A percentile compares a stretch with the other conserved stretches of the same genome.
These are phyloP conservation scores for Sogatella furcifera DNA, from an alignment of 1,140 invertebrate species.

Conservation along the genomic window DNA sequence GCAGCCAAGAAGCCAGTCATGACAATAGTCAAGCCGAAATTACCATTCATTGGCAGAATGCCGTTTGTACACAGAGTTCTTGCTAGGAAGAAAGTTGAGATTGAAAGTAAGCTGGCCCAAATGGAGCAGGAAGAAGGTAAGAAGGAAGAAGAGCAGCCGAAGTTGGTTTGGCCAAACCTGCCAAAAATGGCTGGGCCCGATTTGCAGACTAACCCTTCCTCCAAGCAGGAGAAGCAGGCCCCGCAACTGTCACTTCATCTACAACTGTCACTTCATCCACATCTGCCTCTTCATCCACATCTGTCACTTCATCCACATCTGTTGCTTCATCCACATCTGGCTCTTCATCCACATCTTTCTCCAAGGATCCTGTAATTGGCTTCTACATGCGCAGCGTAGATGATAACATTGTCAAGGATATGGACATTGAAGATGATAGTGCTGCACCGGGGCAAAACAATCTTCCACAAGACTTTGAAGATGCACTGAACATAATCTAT, in stretches of 20 bases:
- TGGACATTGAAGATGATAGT: constrained; percentile 2
- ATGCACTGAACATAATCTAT: not conserved
- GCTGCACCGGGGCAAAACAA: not conserved
- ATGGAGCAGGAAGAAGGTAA: not conserved
- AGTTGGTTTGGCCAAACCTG: constrained; percentile 4
- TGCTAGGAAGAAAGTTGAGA: not conserved
- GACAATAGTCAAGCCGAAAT: not conserved
- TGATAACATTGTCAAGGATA: not conserved
- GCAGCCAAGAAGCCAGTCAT: not conserved
- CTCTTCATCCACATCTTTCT: not conserved
- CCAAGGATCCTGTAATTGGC: too few relatives aligned
- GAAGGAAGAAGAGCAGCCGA: not conserved
- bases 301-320: too few relatives aligned
- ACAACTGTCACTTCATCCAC: not conserved
- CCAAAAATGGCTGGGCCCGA: not conserved
- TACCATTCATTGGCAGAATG: constrained; percentile 4
- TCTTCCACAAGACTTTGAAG: constrained; percentile 5
- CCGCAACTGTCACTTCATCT: not conserved
- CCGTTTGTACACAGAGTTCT: not conserved
- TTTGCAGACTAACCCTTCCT: not conserved
- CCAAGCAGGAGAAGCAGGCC: not conserved
- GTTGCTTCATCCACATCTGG: not conserved
- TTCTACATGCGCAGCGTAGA: not conserved
- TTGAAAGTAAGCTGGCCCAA: not conserved
- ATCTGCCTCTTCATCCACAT: too few relatives aligned